Conservation (phyloP, 23 tunicate genomes). For the Trididemnum miniatum region DNA sequence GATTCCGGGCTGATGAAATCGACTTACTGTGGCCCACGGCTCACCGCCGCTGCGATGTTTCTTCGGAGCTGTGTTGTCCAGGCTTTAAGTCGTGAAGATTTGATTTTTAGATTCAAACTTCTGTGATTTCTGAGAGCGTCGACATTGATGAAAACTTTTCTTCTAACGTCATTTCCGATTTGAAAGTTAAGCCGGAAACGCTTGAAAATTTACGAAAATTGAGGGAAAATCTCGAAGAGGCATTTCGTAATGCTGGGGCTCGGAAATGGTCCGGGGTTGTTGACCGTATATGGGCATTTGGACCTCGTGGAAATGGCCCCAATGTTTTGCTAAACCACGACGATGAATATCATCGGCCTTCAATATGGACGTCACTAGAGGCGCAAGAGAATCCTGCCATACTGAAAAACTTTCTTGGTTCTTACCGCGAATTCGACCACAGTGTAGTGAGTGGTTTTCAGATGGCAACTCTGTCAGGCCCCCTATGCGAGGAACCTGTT, state of each 20-base stretch:
- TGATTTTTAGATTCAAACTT: no score
- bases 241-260: slow-evolving; percentile 53
- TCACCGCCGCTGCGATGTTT: no score
- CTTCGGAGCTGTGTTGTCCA: no score
- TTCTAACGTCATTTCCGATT: slow-evolving; percentile 11
- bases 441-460: slow-evolving; percentile 90
- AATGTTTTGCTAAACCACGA: slow-evolving; percentile 66
- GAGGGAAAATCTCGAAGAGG: slow-evolving; percentile 39
- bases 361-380: slow-evolving; percentile 63
- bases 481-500: slow-evolving; percentile 95
- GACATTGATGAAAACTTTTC: slow-evolving; percentile 16
- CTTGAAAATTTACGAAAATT: slow-evolving; percentile 37
- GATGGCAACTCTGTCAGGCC: slow-evolving; percentile 89
- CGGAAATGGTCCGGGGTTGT: slow-evolving; percentile 63
- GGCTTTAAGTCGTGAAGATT: no score
- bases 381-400: background rate
- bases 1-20: no score
- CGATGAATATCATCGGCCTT: slow-evolving; percentile 65
- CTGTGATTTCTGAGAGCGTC: no score
- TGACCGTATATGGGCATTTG: slow-evolving; percentile 91
- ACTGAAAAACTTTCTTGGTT: slow-evolving; percentile 7
- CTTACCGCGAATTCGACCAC: slow-evolving; percentile 73
- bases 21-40: no score
- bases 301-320: slow-evolving; percentile 94
- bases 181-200: slow-evolving; percentile 41